phyloP scores from a whole-genome alignment of 1,140 invertebrate genomes.

The Steinernema feltiae region DNA sequence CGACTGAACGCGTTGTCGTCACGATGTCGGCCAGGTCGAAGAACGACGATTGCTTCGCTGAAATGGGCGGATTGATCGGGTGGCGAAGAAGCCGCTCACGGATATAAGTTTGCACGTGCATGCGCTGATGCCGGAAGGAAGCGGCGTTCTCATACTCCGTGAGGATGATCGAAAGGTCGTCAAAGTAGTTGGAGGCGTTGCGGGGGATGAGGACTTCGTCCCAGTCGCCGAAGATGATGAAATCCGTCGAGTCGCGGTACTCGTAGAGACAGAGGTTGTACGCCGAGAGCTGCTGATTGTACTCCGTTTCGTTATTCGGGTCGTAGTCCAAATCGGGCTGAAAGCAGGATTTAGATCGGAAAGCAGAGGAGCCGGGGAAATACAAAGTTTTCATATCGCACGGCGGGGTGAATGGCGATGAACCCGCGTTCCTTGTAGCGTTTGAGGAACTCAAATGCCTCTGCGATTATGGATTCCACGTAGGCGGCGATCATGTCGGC shows the following conservation, averaged over 20 bases:
- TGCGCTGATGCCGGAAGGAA: neutral
- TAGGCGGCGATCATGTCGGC: neutral
- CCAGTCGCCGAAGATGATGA: neutral
- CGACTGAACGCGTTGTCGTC: neutral
- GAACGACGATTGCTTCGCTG: neutral
- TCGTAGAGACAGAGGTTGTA: neutral
- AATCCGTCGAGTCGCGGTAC: neutral
- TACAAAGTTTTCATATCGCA: neutral
- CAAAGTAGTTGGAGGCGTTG: neutral
- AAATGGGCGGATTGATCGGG: neutral
- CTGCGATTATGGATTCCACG: neutral
- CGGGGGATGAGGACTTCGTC: neutral
- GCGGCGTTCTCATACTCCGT: neutral
- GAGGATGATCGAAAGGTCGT: neutral
- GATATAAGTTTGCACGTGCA: neutral
- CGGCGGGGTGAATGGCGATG: neutral
- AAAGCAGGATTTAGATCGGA: neutral
- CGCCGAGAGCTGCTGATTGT: neutral
- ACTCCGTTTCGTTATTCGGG: neutral
- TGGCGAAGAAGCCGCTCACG: neutral
- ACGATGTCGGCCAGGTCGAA: neutral
- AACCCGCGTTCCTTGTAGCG: neutral
- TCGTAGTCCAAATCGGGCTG: neutral
- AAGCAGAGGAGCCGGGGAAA: neutral
- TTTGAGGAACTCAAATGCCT: neutral